phyloP scores from a whole-genome alignment of 2,888 invertebrate species.

The Epinotia brunnichana region DNA sequence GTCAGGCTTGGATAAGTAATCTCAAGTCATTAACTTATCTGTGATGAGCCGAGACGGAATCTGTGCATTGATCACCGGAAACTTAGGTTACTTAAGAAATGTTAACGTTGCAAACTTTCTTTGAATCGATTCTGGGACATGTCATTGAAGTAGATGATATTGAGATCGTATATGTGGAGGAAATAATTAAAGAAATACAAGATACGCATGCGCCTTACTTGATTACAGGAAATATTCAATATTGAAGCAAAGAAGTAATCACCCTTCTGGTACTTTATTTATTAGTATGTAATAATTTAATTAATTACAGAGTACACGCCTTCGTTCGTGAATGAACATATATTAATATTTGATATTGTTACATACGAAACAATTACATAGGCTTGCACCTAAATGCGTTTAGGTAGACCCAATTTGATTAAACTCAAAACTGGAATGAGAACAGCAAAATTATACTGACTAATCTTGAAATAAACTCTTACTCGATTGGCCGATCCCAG shows the following conservation, averaged over 20 bases:
- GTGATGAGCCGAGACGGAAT: conserved; percentile 7
- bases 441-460: too few relatives aligned
- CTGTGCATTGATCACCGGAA: conserved; percentile 8
- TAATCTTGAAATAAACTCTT: not conserved
- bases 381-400: not conserved
- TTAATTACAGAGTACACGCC: not conserved
- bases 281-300: not conserved
- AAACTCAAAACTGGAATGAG: too few relatives aligned
- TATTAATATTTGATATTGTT: not conserved
- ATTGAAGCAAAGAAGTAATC: not conserved
- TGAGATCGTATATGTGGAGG: too few relatives aligned
- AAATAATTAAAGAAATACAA: too few relatives aligned
- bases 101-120: not conserved
- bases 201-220: too few relatives aligned
- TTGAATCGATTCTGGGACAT: not conserved
- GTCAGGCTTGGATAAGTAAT: conserved; percentile 7
- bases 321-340: not conserved
- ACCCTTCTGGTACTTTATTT: not conserved
- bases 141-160: not conserved
- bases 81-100: not conserved
- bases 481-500: not conserved
- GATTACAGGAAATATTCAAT: too few relatives aligned
- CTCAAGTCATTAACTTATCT: conserved; percentile 17
- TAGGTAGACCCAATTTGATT: not conserved
- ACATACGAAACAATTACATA: not conserved